Evolutionary conservation across 2,113 vertebrate genomes (phyloP), one percentile per base, ranked within the genome.

Genomic region (Cyanoliseus patagonus): DNA sequence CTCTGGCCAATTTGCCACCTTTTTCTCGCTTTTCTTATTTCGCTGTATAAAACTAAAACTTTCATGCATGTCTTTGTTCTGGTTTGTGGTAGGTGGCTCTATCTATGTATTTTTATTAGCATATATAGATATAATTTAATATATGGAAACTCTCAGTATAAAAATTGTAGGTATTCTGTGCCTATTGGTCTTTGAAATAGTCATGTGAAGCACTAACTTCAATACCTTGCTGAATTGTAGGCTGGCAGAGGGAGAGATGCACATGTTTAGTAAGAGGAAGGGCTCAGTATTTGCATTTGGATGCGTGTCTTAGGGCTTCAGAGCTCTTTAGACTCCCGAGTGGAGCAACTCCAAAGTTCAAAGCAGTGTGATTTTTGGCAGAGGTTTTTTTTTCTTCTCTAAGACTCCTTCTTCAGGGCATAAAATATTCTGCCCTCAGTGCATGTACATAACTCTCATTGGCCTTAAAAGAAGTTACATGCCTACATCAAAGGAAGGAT

Each of bases 401-500:
- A 96, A 96, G 93, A 94, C 24, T 25, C 10, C 92, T 90, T 95
- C 95, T 97, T 95, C 83, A 86, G 80, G 94, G 92, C 95, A 95
- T 92, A 83, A 96, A 95, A 96, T 94, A 94, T 96, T 96, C 91
- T 96, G 88, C 92, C 96, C 92, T 96, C 78, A 89, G 85, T 92
- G 72, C 89, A 70, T 96, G 94, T 94, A 96, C 96, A 95, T 97
- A 96, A 94, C 94, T 96, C 95, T 97, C 67, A 53, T 92, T 97
- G 96, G 95, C 97, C 92, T 97, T 97, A 95, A 95, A 97, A 97
- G 96, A 97, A 96, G 95, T 96, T 97, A 96, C 95, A 97, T 94
- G 91, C 87, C 90, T 95, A 97, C 96, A 97, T 97, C 97, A 97
- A 97, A 97, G 97, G 93, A 74, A 97, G 92, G 96, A 96, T 97